A percentile compares a stretch with the other conserved stretches of the same genome.
Evolutionary conservation across 1,140 invertebrate species (phyloP).

Genomic region (Drosophila mayri): DNA sequence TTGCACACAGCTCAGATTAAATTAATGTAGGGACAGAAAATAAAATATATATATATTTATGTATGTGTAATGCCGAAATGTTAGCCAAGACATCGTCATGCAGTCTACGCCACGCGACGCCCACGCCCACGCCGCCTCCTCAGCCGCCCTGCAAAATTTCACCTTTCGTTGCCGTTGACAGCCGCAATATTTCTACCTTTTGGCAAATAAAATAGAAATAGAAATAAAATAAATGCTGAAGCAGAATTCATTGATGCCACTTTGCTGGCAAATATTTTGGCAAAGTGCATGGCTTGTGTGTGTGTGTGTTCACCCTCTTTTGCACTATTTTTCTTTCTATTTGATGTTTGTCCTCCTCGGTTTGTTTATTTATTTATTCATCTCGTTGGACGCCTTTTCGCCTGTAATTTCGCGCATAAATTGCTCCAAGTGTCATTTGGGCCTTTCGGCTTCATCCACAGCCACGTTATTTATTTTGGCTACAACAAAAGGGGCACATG

Average conservation of each 20-base stretch:
- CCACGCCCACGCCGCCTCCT: slow-evolving; percentile 31
- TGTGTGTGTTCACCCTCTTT: neutral
- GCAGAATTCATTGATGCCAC: slow-evolving; percentile 77
- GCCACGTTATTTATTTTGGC: slow-evolving; percentile 37
- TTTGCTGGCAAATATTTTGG: slow-evolving; percentile 77
- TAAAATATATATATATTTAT: neutral
- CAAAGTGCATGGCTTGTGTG: slow-evolving; percentile 62
- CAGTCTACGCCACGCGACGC: slow-evolving; percentile 81
- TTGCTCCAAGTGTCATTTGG: slow-evolving; percentile 64
- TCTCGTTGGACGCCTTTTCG: slow-evolving; percentile 62
- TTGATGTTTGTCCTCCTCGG: slow-evolving; percentile 73
- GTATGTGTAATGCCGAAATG: neutral
- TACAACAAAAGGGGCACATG: slow-evolving; percentile 2
- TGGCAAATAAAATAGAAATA: slow-evolving; percentile 19
- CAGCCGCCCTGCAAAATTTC: slow-evolving; percentile 49
- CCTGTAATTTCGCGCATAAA: slow-evolving; percentile 82
- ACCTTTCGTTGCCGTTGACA: slow-evolving; percentile 72
- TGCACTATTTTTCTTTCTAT: slow-evolving; percentile 56
- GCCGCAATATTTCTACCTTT: slow-evolving; percentile 73
- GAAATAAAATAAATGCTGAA: neutral
- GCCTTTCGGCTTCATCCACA: slow-evolving; percentile 36
- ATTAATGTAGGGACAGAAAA: slow-evolving; percentile 49
- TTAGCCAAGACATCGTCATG: slow-evolving; percentile 63
- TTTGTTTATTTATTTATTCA: slow-evolving; percentile 67
- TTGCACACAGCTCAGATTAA: slow-evolving; percentile 73